phyloP scores from a whole-genome alignment of 2,797 vertebrate genomes.

The Anas acuta region DNA sequence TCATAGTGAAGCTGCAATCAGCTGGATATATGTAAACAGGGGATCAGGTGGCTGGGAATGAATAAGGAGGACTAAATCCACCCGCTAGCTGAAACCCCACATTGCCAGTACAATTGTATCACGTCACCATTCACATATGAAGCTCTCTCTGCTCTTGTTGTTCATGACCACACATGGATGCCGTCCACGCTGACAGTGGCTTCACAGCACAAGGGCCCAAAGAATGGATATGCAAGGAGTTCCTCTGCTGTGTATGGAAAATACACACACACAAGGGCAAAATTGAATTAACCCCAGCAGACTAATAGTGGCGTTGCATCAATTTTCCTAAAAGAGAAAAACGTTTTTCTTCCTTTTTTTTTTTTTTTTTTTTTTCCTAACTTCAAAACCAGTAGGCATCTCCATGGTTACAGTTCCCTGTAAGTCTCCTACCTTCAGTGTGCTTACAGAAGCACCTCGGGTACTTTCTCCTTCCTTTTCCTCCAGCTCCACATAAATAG shows the following conservation, averaged over 20 bases:
- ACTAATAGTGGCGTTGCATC: neutral
- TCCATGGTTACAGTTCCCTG: neutral
- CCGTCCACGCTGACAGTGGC: neutral
- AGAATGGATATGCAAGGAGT: neutral
- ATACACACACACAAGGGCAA: neutral
- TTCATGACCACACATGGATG: neutral
- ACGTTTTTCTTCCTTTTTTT: accelerated
- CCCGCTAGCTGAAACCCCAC: neutral
- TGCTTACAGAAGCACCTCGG: neutral
- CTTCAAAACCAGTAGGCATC: neutral
- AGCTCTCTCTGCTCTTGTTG: neutral
- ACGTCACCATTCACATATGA: neutral
- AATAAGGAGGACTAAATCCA: neutral
- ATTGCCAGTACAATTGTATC: neutral
- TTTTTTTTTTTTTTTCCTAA: neutral
- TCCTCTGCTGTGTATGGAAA: neutral
- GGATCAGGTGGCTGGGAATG: neutral
- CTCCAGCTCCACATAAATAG: neutral
- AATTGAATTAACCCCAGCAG: neutral
- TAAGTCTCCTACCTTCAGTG: neutral
- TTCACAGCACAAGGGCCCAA: neutral
- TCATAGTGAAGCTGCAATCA: neutral
- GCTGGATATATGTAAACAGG: neutral
- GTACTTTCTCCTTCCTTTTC: neutral
- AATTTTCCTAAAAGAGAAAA: neutral